A percentile compares a stretch with the other conserved stretches of the same genome.
Conservation (phyloP, 2,113 vertebrate species). For the Psittacula cyanocephala region DNA sequence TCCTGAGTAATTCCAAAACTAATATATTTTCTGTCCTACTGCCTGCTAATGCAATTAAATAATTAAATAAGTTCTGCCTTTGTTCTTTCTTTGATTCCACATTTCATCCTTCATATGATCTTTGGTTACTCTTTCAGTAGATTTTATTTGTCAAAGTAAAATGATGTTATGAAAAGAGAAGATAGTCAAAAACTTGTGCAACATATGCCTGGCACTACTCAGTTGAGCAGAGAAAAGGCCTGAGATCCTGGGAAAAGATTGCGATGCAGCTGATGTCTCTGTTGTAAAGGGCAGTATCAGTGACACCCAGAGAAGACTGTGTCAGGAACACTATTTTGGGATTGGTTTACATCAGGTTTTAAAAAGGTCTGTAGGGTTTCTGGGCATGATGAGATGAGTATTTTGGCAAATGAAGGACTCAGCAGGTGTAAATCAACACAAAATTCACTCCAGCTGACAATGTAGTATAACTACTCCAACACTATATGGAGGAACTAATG, state of each 20-base stretch:
- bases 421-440: neutral
- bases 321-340: neutral
- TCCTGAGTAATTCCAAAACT: neutral
- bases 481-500: neutral
- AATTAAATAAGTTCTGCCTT: neutral
- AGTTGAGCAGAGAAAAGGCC: neutral
- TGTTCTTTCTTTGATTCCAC: neutral
- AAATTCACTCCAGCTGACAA: neutral
- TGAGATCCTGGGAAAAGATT: neutral
- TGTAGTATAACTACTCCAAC: neutral
- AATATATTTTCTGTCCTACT: neutral
- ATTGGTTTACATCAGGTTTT: neutral
- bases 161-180: neutral
- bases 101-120: neutral
- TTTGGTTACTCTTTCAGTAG: neutral
- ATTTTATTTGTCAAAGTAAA: conserved; percentile 8
- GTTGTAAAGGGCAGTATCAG: neutral
- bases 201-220: neutral
- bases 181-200: neutral
- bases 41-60: neutral
- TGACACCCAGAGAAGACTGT: neutral
- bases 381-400: neutral
- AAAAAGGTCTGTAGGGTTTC: neutral
- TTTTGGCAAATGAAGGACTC: neutral
- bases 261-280: neutral